Base-by-base conservation (phyloP, 23 tunicate genomes). In the Botrylloides violaceus region DNA sequence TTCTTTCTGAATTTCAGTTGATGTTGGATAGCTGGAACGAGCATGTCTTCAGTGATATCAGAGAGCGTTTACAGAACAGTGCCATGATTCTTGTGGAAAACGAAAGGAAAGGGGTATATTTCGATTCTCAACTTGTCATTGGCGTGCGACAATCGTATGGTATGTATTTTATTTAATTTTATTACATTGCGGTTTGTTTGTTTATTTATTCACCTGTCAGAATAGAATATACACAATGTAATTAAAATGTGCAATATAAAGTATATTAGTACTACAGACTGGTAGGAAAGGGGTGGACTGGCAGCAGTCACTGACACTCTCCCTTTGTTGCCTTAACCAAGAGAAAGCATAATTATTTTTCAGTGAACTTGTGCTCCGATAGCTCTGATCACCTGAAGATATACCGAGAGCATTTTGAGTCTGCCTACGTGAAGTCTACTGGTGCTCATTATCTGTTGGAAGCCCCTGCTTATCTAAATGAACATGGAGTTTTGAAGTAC, bases 121-220 rank as follows among this genome's bases (percentile, higher is more conserved):
- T 87, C 20, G 95, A 87, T 65, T 72, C 95, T 6, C 95, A 87
- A 71, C 86, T 87, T 36, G 75, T 87, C 0, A 87, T 87, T 35
- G 95, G 95, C 0, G 95, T 87, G 4, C 82, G 95, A 33, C 95
- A 87, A 66, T 87, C 95, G 32, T 87, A 81, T 61, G 95, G 95
- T 87, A 70, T 26, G 78, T 20, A 37, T 35, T 33, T 48, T 23
- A 12, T 28, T 60, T 60, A 60, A 18, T 18, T 24, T 0, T 23
- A 25, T 60, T 28, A 1, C 26, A 23, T 60, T 12, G 18, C 0
- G 1, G 65, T 60, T 20, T 1, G 26, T 24, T 60, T 60, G 15
- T 25, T 60, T 20, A 24, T 60, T 60, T 20, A 60, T 24, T 15
- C n/a, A 24, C n/a, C n/a, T 24, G 19, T n/a, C 19, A 12, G 0